Conservation (phyloP, 2,113 vertebrate genomes). For the Chionis minor region DNA sequence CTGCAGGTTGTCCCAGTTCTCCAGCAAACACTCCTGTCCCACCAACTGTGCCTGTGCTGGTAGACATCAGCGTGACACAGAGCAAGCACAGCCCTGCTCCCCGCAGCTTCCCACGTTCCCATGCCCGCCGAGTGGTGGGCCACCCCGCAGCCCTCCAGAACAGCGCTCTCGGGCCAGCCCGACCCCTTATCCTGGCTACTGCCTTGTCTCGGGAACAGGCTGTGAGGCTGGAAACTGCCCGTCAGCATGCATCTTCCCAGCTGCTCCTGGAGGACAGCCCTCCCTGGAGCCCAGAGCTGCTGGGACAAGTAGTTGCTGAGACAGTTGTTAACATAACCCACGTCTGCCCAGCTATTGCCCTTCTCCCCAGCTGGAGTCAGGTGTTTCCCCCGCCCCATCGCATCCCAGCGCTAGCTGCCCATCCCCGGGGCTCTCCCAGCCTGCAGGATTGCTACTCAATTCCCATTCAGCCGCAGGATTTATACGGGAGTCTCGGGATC, state of each 20-base stretch:
- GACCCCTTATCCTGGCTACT: background rate
- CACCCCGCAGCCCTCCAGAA: background rate
- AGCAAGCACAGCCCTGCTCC: background rate
- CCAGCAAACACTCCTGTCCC: background rate
- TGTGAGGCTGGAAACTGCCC: background rate
- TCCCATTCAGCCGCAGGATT: background rate
- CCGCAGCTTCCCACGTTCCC: background rate
- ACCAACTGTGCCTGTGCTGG: fast-evolving
- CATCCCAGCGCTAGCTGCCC: background rate
- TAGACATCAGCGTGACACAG: background rate
- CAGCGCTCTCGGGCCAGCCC: background rate
- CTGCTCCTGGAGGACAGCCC: background rate
- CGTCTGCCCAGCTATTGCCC: background rate
- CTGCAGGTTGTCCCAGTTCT: background rate
- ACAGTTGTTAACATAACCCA: fast-evolving
- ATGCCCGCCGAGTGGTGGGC: fast-evolving
- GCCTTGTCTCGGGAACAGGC: background rate
- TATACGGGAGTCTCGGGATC: background rate
- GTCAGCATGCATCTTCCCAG: fast-evolving
- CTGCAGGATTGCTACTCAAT: background rate
- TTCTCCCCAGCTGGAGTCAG: background rate
- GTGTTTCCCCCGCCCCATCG: fast-evolving
- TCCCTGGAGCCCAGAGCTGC: background rate
- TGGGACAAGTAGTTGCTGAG: background rate
- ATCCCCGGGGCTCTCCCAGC: fast-evolving